Evolutionary conservation across 2,113 vertebrate species (phyloP).

Genomic region (Nerophis lumbriciformis): DNA sequence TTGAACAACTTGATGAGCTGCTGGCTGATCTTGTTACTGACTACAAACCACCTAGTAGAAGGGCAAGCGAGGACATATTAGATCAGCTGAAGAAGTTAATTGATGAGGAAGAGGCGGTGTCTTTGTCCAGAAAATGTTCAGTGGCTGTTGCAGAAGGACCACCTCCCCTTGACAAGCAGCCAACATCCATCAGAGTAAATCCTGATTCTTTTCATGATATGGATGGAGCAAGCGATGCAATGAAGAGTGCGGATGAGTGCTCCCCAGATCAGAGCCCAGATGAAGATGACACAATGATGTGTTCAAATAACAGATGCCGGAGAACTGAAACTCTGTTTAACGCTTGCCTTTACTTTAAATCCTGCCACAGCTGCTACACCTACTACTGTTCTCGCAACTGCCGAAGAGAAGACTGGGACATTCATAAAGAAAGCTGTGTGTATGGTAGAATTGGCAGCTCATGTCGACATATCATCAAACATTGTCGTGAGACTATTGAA

Average conservation of each 20-base stretch:
- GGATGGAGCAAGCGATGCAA: constrained; percentile 62
- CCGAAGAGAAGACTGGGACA: constrained; percentile 92
- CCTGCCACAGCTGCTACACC: constrained; percentile 97
- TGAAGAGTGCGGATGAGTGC: constrained; percentile 75
- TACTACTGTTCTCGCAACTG: constrained; percentile 97
- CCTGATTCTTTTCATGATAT: constrained; percentile 57
- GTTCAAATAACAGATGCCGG: constrained; percentile 92
- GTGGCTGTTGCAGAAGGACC: constrained; percentile 58
- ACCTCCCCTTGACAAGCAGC: constrained; percentile 79
- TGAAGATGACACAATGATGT: constrained; percentile 95
- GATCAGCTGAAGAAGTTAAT: constrained; percentile 85
- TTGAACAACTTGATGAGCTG: constrained; percentile 94
- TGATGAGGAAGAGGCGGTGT: constrained; percentile 68
- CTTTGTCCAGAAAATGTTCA: constrained; percentile 62
- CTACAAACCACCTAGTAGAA: constrained; percentile 80
- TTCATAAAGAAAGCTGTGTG: constrained; percentile 91
- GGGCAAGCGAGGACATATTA: constrained; percentile 74
- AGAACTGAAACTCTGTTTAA: constrained; percentile 93
- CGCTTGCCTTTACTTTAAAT: constrained; percentile 97
- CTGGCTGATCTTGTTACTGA: constrained; percentile 93
- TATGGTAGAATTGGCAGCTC: constrained; percentile 88
- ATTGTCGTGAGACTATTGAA: constrained; percentile 86
- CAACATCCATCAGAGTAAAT: constrained; percentile 73
- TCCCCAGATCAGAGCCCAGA: constrained; percentile 90
- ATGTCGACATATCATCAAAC: constrained; percentile 91